Percentiles rank a stretch among this genome's conserved stretches.
phyloP scores from a whole-genome alignment of 2,888 invertebrate species.

The Nemapogon koenigi region DNA sequence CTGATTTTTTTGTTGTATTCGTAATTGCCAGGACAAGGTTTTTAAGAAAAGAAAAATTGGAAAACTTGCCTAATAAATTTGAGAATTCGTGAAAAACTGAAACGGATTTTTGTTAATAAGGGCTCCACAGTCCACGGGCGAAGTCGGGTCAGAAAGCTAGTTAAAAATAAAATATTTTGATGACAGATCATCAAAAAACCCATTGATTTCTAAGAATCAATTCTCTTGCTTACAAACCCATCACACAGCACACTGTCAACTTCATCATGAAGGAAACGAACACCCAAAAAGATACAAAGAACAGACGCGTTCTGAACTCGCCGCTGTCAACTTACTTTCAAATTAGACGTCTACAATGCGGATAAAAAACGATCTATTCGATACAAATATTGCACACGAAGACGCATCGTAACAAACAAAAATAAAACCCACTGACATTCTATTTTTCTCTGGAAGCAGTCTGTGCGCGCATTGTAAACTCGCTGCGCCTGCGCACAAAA shows the following conservation, averaged over 20 bases:
- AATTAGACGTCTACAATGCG: conserved; percentile 42
- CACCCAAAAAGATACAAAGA: conserved; percentile 21
- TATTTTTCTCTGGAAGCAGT: conserved; percentile 55
- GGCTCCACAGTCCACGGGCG: too few relatives aligned
- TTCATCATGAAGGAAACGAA: conserved; percentile 24
- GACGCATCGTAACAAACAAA: conserved; percentile 33
- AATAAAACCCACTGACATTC: conserved; percentile 43
- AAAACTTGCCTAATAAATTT: too few relatives aligned
- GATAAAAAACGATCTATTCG: conserved; percentile 39
- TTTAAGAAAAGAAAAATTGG: too few relatives aligned
- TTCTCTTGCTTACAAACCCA: too few relatives aligned
- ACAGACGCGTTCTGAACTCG: conserved; percentile 21
- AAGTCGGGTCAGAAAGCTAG: too few relatives aligned
- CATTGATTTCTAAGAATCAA: too few relatives aligned
- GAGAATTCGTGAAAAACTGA: too few relatives aligned
- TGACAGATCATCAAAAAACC: too few relatives aligned
- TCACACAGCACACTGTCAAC: conserved; percentile 26
- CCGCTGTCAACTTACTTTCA: conserved; percentile 40
- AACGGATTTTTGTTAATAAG: too few relatives aligned
- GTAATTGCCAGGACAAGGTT: too few relatives aligned
- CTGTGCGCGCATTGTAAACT: conserved; percentile 44
- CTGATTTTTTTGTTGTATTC: too few relatives aligned
- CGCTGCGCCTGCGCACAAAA: conserved; percentile 48
- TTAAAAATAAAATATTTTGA: too few relatives aligned
- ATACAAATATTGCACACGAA: conserved; percentile 61